phyloP scores from a whole-genome alignment of 30 jellyfish, hydroid and myxozoan genomes.

The Cassiopea xamachana region DNA sequence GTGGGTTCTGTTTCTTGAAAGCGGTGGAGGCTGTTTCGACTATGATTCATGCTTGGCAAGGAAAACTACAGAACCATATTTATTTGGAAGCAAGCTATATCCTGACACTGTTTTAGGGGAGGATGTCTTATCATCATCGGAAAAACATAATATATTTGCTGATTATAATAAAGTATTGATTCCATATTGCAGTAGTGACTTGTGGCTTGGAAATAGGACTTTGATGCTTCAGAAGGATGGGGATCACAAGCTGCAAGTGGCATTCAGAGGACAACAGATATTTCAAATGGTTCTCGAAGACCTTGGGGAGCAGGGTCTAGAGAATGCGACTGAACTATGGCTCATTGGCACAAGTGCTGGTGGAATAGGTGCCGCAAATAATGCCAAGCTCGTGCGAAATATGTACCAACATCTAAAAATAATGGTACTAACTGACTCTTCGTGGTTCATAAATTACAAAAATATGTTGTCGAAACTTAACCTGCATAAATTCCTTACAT shows the following conservation, averaged over 20 bases:
- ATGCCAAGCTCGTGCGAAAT: slow-evolving; percentile 28
- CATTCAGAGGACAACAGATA: slow-evolving; percentile 72
- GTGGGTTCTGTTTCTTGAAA: slow-evolving; percentile 91
- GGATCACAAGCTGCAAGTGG: not conserved
- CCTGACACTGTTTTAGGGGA: slow-evolving; percentile 60
- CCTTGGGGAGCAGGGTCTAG: slow-evolving; percentile 50
- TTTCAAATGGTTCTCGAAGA: slow-evolving; percentile 68
- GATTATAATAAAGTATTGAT: slow-evolving; percentile 70
- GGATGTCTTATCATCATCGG: slow-evolving; percentile 61
- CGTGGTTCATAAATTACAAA: slow-evolving; percentile 85
- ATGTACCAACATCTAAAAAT: slow-evolving; percentile 22
- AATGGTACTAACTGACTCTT: slow-evolving; percentile 70
- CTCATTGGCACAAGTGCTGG: slow-evolving; percentile 97
- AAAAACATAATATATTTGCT: slow-evolving; percentile 19
- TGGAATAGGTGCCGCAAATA: slow-evolving; percentile 88
- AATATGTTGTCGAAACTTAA: slow-evolving; percentile 34
- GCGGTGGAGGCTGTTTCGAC: slow-evolving; percentile 91
- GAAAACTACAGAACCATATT: slow-evolving; percentile 48
- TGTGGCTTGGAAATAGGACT: slow-evolving; percentile 88
- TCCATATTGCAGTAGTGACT: slow-evolving; percentile 93
- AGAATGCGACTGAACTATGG: slow-evolving; percentile 54
- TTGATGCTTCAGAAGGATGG: not conserved
- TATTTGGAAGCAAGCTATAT: slow-evolving; percentile 61
- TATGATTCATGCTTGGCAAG: slow-evolving; percentile 65
- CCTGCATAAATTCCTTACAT: not conserved